phyloP scores from a whole-genome alignment of 2,113 vertebrate species.

The Eupsittula cactorum region DNA sequence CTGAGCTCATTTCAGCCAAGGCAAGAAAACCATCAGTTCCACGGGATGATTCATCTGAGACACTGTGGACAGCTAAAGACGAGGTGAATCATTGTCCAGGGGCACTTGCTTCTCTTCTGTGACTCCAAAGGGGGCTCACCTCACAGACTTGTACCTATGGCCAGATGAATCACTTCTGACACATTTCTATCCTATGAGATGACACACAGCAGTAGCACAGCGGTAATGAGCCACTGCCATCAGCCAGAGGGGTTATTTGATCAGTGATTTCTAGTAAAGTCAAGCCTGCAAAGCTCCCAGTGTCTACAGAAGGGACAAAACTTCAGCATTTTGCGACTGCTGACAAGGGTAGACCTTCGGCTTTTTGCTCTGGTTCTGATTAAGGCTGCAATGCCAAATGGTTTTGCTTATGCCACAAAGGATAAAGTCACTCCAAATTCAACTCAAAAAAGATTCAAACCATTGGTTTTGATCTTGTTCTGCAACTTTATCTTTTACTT shows the following conservation, averaged over 20 bases:
- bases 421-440: neutral
- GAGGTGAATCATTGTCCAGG: neutral
- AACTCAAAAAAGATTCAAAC: neutral
- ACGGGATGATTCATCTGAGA: neutral
- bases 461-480: neutral
- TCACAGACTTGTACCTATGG: neutral
- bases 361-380: neutral
- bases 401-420: neutral
- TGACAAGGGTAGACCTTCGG: neutral
- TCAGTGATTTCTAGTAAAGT: neutral
- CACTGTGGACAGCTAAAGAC: neutral
- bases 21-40: neutral
- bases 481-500: neutral
- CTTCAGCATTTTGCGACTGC: neutral
- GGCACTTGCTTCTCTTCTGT: neutral
- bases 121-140: neutral
- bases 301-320: neutral
- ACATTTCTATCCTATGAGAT: neutral
- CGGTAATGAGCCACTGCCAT: rapidly evolving
- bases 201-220: neutral
- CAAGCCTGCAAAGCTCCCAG: neutral
- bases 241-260: neutral
- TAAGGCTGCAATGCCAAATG: neutral
- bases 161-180: neutral
- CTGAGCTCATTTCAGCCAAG: neutral